Conservation (phyloP, 2,888 invertebrate genomes). For the Amaurobius ferox region DNA sequence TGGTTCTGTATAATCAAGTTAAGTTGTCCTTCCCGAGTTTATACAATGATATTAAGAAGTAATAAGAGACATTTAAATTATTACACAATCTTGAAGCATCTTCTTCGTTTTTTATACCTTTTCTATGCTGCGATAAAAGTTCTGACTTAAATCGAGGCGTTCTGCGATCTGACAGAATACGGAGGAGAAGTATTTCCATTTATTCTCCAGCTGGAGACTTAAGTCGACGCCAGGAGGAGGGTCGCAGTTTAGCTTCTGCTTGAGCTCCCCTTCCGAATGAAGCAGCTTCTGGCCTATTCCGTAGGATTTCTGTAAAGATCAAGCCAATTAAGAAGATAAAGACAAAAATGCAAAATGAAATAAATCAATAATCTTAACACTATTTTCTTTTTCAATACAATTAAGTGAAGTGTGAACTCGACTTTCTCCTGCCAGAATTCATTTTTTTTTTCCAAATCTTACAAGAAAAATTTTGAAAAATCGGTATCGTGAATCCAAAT, state of each 20-base stretch:
- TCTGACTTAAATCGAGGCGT: slow-evolving; percentile 49
- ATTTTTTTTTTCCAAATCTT: too few relatives aligned
- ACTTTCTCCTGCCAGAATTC: too few relatives aligned
- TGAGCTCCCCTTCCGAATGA: neutral
- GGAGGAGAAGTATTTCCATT: slow-evolving; percentile 28
- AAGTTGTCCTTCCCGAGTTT: too few relatives aligned
- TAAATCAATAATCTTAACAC: neutral
- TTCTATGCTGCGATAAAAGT: slow-evolving; percentile 46
- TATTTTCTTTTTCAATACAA: neutral
- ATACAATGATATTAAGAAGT: too few relatives aligned
- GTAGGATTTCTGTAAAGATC: slow-evolving; percentile 30
- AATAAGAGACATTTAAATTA: too few relatives aligned
- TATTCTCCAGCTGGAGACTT: slow-evolving; percentile 2
- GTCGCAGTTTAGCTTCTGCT: neutral
- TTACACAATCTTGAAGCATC: too few relatives aligned
- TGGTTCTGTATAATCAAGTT: too few relatives aligned
- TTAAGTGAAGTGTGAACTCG: too few relatives aligned
- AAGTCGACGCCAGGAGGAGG: neutral
- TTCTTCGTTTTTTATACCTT: too few relatives aligned
- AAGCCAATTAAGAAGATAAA: neutral
- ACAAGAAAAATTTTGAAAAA: too few relatives aligned
- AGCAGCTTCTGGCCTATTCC: slow-evolving; percentile 26
- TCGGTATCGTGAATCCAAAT: too few relatives aligned
- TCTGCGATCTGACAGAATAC: slow-evolving; percentile 26
- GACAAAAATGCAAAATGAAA: neutral